These are phyloP conservation scores for Drosophila burlai DNA, from an alignment of 1,140 invertebrate species.

Conservation along the genomic window DNA sequence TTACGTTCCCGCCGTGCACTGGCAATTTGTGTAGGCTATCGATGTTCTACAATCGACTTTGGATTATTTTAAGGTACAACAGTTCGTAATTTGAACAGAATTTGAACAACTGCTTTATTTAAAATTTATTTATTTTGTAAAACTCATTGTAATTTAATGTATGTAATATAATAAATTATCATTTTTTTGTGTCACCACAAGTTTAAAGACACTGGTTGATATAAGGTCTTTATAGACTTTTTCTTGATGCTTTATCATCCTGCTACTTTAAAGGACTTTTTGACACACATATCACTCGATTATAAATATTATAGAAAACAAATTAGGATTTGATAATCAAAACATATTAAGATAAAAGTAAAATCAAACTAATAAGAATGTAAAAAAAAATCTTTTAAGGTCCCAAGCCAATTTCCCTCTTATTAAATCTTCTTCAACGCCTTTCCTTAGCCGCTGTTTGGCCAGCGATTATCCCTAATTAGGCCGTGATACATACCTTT, in stretches of 20 bases:
- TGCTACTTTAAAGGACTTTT: neutral
- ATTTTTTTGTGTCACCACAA: too few species aligned
- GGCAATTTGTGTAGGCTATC: slow-evolving; percentile 34
- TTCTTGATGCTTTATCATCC: too few species aligned
- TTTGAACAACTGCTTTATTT: neutral
- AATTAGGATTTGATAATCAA: neutral
- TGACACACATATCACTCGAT: neutral
- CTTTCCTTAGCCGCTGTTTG: slow-evolving; percentile 16
- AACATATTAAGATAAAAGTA: neutral
- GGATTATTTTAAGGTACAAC: neutral
- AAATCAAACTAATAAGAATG: neutral
- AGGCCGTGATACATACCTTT: slow-evolving; percentile 54
- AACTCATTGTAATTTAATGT: neutral
- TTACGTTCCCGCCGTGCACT: slow-evolving; percentile 4
- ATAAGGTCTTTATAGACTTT: neutral
- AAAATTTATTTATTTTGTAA: neutral
- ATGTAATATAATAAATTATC: neutral
- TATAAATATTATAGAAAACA: neutral
- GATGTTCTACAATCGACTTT: slow-evolving; percentile 3
- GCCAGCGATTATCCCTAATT: slow-evolving; percentile 74
- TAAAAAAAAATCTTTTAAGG: neutral
- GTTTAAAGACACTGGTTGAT: neutral
- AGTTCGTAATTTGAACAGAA: neutral
- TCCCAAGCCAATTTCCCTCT: neutral
- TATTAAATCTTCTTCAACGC: slow-evolving; percentile 10